phyloP scores from a whole-genome alignment of 2,113 vertebrate species.

The Brachionichthys hirsutus region DNA sequence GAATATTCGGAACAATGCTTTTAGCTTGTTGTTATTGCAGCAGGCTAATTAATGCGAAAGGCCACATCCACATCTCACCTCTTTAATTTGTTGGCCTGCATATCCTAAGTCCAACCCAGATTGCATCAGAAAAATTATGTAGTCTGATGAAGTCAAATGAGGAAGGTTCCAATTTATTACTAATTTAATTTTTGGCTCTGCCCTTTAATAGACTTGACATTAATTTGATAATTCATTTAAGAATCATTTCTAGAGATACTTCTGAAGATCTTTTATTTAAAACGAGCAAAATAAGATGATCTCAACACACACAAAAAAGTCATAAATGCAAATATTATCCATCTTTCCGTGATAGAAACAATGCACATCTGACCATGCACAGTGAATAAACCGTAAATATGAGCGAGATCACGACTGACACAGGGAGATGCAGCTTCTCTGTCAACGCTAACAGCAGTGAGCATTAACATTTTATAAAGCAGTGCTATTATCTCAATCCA shows the following conservation, averaged over 20 bases:
- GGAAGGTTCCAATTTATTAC: too few relatives aligned
- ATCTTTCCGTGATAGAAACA: too few relatives aligned
- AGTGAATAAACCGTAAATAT: neutral
- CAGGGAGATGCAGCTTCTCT: neutral
- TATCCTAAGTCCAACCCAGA: neutral
- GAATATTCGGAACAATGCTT: slow-evolving; percentile 18
- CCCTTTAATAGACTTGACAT: too few relatives aligned
- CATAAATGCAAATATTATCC: too few relatives aligned
- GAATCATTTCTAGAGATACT: too few relatives aligned
- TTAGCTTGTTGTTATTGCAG: slow-evolving; percentile 9
- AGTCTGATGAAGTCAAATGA: too few relatives aligned
- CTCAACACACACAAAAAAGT: neutral
- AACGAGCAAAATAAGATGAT: neutral
- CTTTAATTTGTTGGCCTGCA: slow-evolving; percentile 32
- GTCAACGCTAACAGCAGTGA: neutral
- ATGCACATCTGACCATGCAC: neutral
- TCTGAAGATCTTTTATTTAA: too few relatives aligned
- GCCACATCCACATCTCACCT: slow-evolving; percentile 14
- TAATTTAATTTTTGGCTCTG: too few relatives aligned
- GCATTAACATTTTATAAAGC: neutral
- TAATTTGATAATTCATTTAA: too few relatives aligned
- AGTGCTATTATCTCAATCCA: neutral
- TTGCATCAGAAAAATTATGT: too few relatives aligned
- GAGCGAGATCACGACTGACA: neutral
- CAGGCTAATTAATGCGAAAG: slow-evolving; percentile 24